phyloP scores from a whole-genome alignment of 2,797 vertebrate species.

The Manis pentadactyla region DNA sequence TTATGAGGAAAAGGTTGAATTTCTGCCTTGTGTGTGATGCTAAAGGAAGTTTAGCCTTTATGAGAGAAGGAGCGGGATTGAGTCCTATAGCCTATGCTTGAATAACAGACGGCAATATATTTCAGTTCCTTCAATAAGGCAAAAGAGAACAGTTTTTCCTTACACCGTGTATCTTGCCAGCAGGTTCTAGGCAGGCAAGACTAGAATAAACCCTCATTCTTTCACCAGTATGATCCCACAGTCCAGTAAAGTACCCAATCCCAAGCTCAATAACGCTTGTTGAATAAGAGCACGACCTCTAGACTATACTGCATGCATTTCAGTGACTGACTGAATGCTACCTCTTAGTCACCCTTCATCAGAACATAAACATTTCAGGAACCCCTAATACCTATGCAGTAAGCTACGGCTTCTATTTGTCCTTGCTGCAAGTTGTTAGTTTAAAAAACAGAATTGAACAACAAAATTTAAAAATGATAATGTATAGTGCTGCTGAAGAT shows the following conservation, averaged over 20 bases:
- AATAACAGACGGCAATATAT: not conserved
- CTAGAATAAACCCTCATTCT: not conserved
- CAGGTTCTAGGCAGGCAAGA: not conserved
- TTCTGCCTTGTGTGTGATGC: not conserved
- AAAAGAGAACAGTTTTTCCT: not conserved
- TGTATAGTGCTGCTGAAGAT: not conserved
- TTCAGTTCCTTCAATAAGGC: not conserved
- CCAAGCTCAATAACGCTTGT: not conserved
- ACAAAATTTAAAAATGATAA: not conserved
- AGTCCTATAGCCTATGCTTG: not conserved
- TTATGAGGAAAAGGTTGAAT: slow-evolving; percentile 26
- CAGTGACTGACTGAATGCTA: not conserved
- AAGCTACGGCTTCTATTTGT: not conserved
- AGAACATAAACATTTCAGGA: slow-evolving; percentile 15
- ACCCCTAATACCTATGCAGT: not conserved
- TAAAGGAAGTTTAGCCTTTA: not conserved
- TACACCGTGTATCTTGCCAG: not conserved
- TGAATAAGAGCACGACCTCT: not conserved
- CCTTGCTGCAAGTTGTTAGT: not conserved
- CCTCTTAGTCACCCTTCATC: not conserved
- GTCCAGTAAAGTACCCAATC: not conserved
- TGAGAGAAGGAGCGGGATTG: not conserved
- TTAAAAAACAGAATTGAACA: not conserved
- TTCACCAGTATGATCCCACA: not conserved
- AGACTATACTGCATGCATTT: not conserved